Conservation (phyloP, 2,113 vertebrate genomes). For the Tretioscincus oriximinensis region DNA sequence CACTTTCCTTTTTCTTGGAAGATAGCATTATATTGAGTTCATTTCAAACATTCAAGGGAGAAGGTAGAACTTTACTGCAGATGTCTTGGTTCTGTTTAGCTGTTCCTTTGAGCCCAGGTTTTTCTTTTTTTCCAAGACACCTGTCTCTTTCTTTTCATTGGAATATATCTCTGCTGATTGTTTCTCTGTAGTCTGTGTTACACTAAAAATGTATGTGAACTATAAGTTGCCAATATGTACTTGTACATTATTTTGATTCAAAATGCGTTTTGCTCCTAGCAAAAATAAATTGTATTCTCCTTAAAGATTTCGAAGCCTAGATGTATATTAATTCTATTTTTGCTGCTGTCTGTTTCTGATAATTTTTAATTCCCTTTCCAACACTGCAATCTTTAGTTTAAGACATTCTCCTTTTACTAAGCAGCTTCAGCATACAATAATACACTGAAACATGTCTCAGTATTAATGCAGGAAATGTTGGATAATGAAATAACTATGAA, state of each 20-base stretch:
- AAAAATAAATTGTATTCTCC: constrained; percentile 64
- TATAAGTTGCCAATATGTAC: constrained; percentile 49
- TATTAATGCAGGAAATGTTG: not conserved
- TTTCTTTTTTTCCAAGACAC: constrained; percentile 31
- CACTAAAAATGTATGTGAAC: constrained; percentile 52
- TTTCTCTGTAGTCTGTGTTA: constrained; percentile 24
- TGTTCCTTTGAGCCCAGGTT: constrained; percentile 67
- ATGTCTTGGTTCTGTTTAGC: constrained; percentile 82
- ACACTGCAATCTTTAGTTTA: not conserved
- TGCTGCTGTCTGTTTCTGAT: constrained; percentile 45
- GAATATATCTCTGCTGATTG: constrained; percentile 52
- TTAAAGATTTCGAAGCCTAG: constrained; percentile 54
- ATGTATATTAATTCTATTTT: constrained; percentile 42
- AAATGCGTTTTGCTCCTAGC: constrained; percentile 61
- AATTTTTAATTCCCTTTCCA: constrained; percentile 31
- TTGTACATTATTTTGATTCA: constrained; percentile 59
- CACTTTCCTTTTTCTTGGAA: constrained; percentile 91
- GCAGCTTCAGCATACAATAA: constrained; percentile 26
- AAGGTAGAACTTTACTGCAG: constrained; percentile 81
- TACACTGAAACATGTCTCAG: constrained; percentile 20
- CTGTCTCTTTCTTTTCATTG: constrained; percentile 47
- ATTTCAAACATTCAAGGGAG: constrained; percentile 85
- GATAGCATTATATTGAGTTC: constrained; percentile 92
- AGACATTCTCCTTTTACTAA: constrained; percentile 10
- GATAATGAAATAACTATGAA: constrained; percentile 15